Evolutionary conservation across 2,113 vertebrate genomes (phyloP), one percentile per base, ranked within the genome.

Genomic region (Heliornis fulica): DNA sequence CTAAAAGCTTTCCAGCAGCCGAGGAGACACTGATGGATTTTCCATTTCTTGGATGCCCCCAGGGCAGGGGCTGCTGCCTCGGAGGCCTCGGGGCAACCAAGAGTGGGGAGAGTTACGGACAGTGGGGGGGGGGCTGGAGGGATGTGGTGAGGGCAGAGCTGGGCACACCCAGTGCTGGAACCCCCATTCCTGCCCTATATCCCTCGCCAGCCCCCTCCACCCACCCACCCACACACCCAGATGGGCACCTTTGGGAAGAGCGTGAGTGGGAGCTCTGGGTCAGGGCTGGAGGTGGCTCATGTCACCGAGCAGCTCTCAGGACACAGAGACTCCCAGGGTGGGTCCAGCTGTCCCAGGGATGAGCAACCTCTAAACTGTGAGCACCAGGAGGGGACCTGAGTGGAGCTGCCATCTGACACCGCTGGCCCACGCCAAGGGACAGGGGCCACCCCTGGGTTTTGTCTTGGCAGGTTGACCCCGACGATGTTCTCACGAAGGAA

Each of bases 401-500:
- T 48, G 2, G 3, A 45, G 45, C 13, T 41, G 65, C 25, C 1
- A 1, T 7, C 7, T 5, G 59, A n/a, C n/a, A n/a, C 21, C 19
- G 13, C 34, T 13, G n/a, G 34, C n/a, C 64, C 7, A 10, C 50
- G 54, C 40, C 48, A 13, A 43, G 48, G 23, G 21, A 22, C 0
- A 1, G 28, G 28, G 12, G 16, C 11, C 8, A 0, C 29, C 69
- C 69, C 6, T n/a, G 0, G 6, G 28, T 28, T 87, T 50, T 71
- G 40, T 25, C 31, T 17, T 64, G 31, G 80, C 89, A 99, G 99
- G 98, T 99, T 0, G 99, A 99, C 93, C 97, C 98, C 0, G 99
- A 99, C 59, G 99, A 99, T 10, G 99, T 99, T 94, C 98, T 99
- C 92, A 99, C 99, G 0, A 98, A 98, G 77, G 98, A 99, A 45